Conservation (phyloP, 2,113 vertebrate species). For the Leucosticte australis region DNA sequence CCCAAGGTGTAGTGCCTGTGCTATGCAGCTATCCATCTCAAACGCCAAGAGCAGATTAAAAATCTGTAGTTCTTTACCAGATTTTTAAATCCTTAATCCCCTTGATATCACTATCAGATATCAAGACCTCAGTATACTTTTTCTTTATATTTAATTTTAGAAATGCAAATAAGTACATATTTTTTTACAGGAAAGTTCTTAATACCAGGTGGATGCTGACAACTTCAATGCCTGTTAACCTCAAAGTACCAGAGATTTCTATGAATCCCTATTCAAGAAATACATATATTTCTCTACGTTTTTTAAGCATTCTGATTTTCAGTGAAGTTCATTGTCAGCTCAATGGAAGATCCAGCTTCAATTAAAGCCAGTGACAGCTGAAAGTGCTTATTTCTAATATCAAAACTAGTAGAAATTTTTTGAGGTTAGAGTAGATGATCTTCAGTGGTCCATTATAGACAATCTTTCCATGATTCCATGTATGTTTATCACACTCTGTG, state of each 20-base stretch:
- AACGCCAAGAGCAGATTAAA: neutral
- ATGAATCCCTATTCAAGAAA: neutral
- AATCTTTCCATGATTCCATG: neutral
- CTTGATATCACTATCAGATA: neutral
- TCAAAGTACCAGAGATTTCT: neutral
- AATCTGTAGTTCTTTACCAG: neutral
- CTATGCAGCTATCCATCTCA: neutral
- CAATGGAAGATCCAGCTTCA: neutral
- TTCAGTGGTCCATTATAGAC: neutral
- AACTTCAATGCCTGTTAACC: neutral
- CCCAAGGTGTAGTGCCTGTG: neutral
- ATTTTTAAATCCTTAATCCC: neutral
- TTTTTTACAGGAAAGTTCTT: neutral
- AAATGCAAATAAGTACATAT: neutral
- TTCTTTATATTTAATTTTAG: neutral
- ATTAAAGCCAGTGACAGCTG: neutral
- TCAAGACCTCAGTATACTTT: neutral
- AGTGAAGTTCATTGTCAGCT: neutral
- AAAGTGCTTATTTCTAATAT: neutral
- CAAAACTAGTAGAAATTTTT: neutral
- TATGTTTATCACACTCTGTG: neutral
- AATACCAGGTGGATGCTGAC: neutral
- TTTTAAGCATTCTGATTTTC: neutral
- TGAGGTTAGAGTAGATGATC: neutral
- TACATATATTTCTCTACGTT: neutral